Evolutionary conservation across 1,140 invertebrate species (phyloP).

Genomic region (Cydia fagiglandana): DNA sequence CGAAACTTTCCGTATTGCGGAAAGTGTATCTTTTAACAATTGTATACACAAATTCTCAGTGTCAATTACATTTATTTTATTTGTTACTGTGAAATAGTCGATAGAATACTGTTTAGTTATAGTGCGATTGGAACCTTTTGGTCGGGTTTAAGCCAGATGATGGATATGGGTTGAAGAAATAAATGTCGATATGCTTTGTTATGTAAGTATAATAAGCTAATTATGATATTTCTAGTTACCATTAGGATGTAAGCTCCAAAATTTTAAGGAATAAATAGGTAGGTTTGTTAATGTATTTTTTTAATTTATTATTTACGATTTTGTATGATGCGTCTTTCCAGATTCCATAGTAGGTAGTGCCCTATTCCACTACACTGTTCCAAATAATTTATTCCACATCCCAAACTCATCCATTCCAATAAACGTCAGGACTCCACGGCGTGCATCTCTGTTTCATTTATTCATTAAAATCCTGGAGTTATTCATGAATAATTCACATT

Average conservation of each 20-base stretch:
- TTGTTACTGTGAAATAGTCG: background rate
- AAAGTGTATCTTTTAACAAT: background rate
- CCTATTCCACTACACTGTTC: background rate
- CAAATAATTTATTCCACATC: constrained; percentile 19
- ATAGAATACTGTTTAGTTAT: background rate
- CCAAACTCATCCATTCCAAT: constrained; percentile 30
- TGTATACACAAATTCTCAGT: background rate
- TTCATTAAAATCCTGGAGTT: constrained; percentile 12
- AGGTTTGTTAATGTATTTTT: too few species aligned
- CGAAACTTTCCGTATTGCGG: background rate
- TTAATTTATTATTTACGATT: background rate
- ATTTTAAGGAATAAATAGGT: too few species aligned
- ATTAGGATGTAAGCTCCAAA: too few species aligned
- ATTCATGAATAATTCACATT: constrained; percentile 30
- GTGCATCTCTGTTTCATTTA: constrained; percentile 28
- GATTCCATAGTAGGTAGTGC: background rate
- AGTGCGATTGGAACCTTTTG: background rate
- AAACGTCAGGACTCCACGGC: constrained; percentile 18
- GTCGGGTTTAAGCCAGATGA: constrained; percentile 32
- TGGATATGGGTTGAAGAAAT: constrained; percentile 47
- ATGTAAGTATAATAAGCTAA: constrained; percentile 52
- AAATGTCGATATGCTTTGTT: constrained; percentile 65
- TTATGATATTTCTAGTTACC: too few species aligned
- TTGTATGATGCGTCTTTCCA: background rate
- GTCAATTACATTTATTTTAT: background rate